Percentiles rank a stretch among this genome's conserved stretches.
Evolutionary conservation across 2,113 vertebrate genomes (phyloP).

Genomic region (Sceloporus tristichus): DNA sequence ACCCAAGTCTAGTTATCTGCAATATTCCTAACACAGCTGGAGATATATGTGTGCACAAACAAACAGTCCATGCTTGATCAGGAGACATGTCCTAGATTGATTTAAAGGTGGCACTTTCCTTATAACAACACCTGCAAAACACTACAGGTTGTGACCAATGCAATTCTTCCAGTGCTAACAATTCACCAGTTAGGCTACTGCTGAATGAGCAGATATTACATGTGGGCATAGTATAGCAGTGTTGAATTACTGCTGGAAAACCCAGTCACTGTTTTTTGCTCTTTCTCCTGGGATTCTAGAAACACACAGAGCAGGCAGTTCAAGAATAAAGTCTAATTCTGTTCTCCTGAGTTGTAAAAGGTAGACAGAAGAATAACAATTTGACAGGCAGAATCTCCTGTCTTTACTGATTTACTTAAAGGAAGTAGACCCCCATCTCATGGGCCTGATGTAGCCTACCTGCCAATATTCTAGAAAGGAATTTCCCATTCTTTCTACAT

Average conservation of each 20-base stretch:
- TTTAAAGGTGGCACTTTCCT: neutral
- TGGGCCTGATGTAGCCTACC: too few species aligned
- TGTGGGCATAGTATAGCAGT: neutral
- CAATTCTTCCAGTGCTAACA: neutral
- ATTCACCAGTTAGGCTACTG: neutral
- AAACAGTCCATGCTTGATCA: neutral
- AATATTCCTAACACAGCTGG: neutral
- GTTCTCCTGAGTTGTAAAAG: neutral
- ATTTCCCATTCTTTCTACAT: neutral
- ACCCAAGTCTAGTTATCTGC: neutral
- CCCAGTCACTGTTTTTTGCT: neutral
- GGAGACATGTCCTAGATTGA: neutral
- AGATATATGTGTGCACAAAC: neutral
- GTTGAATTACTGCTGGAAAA: constrained; percentile 1
- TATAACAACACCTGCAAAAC: neutral
- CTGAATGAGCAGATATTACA: neutral
- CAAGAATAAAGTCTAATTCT: neutral
- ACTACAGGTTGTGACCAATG: neutral
- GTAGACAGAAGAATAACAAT: neutral
- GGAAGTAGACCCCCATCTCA: too few species aligned
- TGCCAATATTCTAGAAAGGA: neutral
- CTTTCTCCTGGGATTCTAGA: neutral
- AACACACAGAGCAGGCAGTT: neutral
- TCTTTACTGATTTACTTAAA: neutral
- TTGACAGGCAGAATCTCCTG: neutral